Percentiles rank a stretch among this genome's conserved stretches.
phyloP scores from a whole-genome alignment of 2,113 vertebrate genomes.

The Eulemur rufifrons region DNA sequence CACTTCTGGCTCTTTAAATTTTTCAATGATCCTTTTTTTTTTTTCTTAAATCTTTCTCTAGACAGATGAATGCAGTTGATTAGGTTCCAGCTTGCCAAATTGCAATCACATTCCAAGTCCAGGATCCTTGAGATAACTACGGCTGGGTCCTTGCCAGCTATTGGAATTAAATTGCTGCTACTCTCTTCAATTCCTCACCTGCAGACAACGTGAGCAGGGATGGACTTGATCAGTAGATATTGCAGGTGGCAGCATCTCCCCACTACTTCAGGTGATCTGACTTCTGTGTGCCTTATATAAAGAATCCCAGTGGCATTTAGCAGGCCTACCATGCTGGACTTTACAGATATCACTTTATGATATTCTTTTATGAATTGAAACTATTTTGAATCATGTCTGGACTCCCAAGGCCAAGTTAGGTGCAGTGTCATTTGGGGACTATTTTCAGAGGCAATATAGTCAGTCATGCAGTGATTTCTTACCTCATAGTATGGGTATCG shows the following conservation, averaged over 20 bases:
- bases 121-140: background rate
- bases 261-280: background rate
- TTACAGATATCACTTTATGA: background rate
- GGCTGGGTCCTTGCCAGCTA: background rate
- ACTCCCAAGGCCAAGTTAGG: background rate
- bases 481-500: slow-evolving; percentile 35
- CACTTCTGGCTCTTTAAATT: background rate
- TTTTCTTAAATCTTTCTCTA: background rate
- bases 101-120: background rate
- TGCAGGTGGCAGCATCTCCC: background rate
- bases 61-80: background rate
- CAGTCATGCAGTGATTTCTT: slow-evolving; percentile 25
- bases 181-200: background rate
- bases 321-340: background rate
- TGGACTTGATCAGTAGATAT: background rate
- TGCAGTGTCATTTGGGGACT: slow-evolving; percentile 53
- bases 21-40: background rate
- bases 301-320: background rate
- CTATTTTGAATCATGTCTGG: slow-evolving; percentile 40
- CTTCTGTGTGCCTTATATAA: background rate
- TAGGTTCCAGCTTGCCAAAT: background rate
- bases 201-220: background rate
- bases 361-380: background rate
- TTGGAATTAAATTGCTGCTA: background rate
- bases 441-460: slow-evolving; percentile 39